phyloP scores from a whole-genome alignment of 2,888 invertebrate genomes.

The Dryococelus australis region DNA sequence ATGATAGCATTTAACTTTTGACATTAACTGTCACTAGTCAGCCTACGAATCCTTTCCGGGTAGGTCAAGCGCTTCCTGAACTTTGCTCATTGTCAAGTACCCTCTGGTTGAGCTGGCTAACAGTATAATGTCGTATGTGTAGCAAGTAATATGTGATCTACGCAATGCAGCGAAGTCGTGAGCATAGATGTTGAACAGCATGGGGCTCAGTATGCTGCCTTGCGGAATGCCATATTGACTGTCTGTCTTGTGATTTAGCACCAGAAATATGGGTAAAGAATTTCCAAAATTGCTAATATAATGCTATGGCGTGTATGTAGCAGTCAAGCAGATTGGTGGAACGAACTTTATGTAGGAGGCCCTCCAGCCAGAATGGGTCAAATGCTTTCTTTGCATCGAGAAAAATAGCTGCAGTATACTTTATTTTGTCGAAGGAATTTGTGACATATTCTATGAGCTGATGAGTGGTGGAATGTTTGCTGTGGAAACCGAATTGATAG shows the following conservation, averaged over 20 bases:
- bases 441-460: conserved; percentile 23
- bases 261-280: not conserved
- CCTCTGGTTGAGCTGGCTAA: not conserved
- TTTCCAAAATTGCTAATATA: not conserved
- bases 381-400: conserved; percentile 24
- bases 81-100: not conserved
- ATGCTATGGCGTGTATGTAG: not conserved
- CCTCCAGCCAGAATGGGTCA: conserved; percentile 28
- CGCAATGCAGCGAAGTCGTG: conserved; percentile 30
- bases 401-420: conserved; percentile 16
- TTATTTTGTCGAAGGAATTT: not conserved
- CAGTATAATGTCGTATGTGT: conserved; percentile 23
- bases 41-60: not conserved
- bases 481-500: conserved; percentile 30
- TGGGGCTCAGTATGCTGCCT: conserved; percentile 33
- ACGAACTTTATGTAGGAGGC: conserved; percentile 26
- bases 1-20: conserved; percentile 8
- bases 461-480: conserved; percentile 27
- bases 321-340: conserved; percentile 31
- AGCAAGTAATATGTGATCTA: not conserved
- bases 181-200: conserved; percentile 28
- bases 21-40: conserved; percentile 29
- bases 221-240: conserved; percentile 32
- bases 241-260: not conserved
- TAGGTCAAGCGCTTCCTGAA: conserved; percentile 20